Percentiles rank a stretch among this genome's conserved stretches.
These are phyloP conservation scores for Caenorhabditis parvicauda DNA, from an alignment of 2,888 invertebrate genomes.

Conservation along the genomic window DNA sequence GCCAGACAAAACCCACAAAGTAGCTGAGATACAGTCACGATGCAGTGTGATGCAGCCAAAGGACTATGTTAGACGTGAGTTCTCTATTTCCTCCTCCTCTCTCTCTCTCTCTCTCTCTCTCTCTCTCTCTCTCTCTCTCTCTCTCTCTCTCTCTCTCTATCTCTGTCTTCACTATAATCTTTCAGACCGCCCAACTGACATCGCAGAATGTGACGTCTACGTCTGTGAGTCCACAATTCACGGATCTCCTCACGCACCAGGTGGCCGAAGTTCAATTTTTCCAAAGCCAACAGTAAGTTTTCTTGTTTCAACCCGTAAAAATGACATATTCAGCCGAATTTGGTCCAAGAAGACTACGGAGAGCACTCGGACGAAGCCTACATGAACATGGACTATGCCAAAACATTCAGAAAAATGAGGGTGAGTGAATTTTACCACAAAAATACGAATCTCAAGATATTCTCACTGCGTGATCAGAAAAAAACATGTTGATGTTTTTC, in stretches of 20 bases:
- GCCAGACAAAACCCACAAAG: slow-evolving; percentile 82
- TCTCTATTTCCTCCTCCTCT: neutral
- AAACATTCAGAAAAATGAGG: slow-evolving; percentile 23
- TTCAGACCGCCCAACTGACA: slow-evolving; percentile 86
- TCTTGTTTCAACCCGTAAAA: neutral
- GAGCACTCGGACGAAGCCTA: neutral
- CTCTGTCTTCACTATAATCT: neutral
- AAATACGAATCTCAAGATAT: too few species aligned
- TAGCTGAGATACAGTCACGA: slow-evolving; percentile 85
- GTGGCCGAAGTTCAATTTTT: slow-evolving; percentile 13
- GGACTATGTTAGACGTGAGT: slow-evolving; percentile 69
- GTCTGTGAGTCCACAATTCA: slow-evolving; percentile 66
- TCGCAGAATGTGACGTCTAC: slow-evolving; percentile 85
- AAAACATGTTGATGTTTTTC: too few species aligned
- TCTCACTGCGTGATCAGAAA: too few species aligned
- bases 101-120: slow-evolving; percentile 5
- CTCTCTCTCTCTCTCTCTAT: slow-evolving; percentile 6
- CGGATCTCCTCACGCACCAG: slow-evolving; percentile 26
- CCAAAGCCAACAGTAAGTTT: too few species aligned
- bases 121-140: neutral
- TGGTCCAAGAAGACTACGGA: neutral
- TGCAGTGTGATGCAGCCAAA: slow-evolving; percentile 86
- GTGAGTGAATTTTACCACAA: slow-evolving; percentile 12
- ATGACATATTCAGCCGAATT: neutral
- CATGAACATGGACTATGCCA: slow-evolving; percentile 23